These are phyloP conservation scores for Cabera pusaria DNA, from an alignment of 2,888 invertebrate species.

Conservation along the genomic window DNA sequence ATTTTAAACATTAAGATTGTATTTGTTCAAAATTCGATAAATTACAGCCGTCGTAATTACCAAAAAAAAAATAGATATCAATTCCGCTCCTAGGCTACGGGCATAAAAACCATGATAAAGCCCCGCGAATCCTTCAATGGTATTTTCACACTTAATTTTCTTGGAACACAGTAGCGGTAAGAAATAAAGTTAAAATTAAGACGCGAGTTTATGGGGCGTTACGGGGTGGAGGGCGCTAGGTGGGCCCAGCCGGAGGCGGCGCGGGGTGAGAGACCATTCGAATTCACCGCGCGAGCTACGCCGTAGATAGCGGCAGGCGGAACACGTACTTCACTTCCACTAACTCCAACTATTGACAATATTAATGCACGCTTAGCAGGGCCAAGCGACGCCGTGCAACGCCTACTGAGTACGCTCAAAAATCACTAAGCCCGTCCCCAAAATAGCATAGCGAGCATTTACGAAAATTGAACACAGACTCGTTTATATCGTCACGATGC, in stretches of 20 bases:
- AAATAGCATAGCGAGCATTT: neutral
- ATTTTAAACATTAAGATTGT: no score
- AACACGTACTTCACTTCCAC: conserved; percentile 83
- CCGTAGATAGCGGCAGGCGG: conserved; percentile 82
- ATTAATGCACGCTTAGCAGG: conserved; percentile 82
- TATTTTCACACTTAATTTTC: conserved; percentile 81
- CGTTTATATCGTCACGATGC: neutral
- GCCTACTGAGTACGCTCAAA: conserved; percentile 61
- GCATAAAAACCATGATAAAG: conserved; percentile 46
- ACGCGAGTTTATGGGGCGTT: conserved; percentile 82
- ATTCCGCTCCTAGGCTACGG: conserved; percentile 30
- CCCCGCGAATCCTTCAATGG: conserved; percentile 64
- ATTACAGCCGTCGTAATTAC: conserved; percentile 7
- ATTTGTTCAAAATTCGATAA: no score
- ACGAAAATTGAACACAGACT: no score
- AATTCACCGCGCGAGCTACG: conserved; percentile 79
- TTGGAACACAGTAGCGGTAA: conserved; percentile 76
- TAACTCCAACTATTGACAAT: conserved; percentile 84
- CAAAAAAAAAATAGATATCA: conserved; percentile 11
- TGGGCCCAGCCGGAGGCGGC: conserved; percentile 43
- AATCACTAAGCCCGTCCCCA: conserved; percentile 33
- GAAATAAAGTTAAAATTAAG: conserved; percentile 84
- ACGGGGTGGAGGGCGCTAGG: conserved; percentile 68
- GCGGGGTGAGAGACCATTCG: conserved; percentile 72
- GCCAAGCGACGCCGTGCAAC: conserved; percentile 69